phyloP scores from a whole-genome alignment of 64 coral and sea anemone genomes.

The Actinia tenebrosa region DNA sequence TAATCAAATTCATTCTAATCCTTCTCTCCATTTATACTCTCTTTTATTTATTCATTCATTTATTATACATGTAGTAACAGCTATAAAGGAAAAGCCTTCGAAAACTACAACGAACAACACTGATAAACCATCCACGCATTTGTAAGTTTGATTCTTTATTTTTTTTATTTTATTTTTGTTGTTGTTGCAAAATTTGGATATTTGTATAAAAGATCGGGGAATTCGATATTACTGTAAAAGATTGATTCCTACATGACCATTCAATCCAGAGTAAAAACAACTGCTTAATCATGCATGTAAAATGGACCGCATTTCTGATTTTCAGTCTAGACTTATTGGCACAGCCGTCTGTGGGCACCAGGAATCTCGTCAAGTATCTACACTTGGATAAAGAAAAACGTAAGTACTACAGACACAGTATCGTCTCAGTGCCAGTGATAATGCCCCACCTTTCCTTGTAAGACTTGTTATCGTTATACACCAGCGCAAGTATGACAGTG shows the following conservation, averaged over 20 bases:
- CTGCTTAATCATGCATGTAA: no score
- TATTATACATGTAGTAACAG: background rate
- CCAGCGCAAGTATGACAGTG: no score
- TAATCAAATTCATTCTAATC: background rate
- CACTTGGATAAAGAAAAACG: conserved; percentile 66
- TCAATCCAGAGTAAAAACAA: no score
- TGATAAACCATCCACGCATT: background rate
- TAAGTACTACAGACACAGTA: background rate
- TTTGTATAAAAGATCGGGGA: no score
- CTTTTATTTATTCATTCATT: background rate
- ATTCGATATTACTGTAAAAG: no score
- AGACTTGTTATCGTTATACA: no score
- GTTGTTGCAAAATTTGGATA: no score
- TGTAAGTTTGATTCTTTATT: background rate
- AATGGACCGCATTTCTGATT: background rate
- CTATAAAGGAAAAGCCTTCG: background rate
- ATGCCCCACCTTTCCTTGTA: no score
- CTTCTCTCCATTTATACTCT: background rate
- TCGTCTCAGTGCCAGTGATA: no score
- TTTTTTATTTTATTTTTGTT: no score
- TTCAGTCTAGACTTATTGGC: conserved; percentile 31
- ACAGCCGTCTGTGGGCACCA: conserved; percentile 45
- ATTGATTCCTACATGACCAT: no score
- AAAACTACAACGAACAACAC: background rate
- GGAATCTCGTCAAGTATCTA: conserved; percentile 57